These are phyloP conservation scores for Sitophilus oryzae DNA, from an alignment of 1,140 invertebrate genomes.

Conservation along the genomic window DNA sequence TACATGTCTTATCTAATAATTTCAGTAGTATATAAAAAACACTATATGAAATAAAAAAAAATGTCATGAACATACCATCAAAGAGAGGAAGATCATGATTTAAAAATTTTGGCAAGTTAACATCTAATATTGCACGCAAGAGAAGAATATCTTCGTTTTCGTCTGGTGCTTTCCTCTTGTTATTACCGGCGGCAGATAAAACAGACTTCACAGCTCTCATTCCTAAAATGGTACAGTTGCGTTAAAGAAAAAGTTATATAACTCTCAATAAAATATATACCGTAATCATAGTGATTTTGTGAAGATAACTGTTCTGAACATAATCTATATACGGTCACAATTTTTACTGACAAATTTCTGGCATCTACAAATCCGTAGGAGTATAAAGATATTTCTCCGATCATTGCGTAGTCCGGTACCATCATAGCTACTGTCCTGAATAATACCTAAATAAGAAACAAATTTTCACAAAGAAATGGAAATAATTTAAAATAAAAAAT, in stretches of 20 bases:
- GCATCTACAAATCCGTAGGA: slow-evolving; percentile 83
- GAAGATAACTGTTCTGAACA: slow-evolving; percentile 86
- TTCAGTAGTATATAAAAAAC: no score
- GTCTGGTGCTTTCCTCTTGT: slow-evolving; percentile 76
- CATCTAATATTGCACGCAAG: slow-evolving; percentile 77
- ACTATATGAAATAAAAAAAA: no score
- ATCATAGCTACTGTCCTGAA: slow-evolving; percentile 94
- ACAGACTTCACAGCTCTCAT: slow-evolving; percentile 82
- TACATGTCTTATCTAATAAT: no score
- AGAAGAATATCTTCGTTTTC: slow-evolving; percentile 74
- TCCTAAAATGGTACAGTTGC: slow-evolving; percentile 6
- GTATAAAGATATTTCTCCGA: slow-evolving; percentile 85
- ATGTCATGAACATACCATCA: slow-evolving; percentile 51
- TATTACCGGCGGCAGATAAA: slow-evolving; percentile 76
- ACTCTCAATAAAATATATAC: slow-evolving; percentile 35
- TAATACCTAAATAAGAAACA: slow-evolving; percentile 40
- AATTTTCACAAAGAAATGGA: no score
- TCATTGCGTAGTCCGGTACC: slow-evolving; percentile 89
- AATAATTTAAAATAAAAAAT: no score
- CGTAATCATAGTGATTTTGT: slow-evolving; percentile 85
- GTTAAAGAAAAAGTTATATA: no score
- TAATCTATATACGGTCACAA: slow-evolving; percentile 81
- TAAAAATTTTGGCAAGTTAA: slow-evolving; percentile 90
- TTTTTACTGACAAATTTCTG: slow-evolving; percentile 74
- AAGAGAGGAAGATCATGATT: slow-evolving; percentile 84